Evolutionary conservation across 2,113 vertebrate genomes (phyloP).

Genomic region (Illadopsis cleaveri): DNA sequence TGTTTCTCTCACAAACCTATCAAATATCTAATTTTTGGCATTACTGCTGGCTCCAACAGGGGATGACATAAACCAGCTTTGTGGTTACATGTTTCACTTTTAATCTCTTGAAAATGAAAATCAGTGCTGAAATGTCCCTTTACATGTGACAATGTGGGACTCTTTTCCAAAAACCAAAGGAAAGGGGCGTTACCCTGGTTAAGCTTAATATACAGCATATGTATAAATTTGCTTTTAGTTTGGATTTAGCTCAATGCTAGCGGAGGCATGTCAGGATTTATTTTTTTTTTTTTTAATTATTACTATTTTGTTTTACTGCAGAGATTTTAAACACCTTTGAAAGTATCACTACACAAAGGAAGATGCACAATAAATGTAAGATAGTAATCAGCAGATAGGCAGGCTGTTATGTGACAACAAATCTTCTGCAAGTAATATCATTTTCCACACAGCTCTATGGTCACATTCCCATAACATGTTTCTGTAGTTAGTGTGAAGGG

Average conservation of each 20-base stretch:
- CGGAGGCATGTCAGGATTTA: conserved; percentile 28
- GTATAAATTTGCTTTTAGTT: conserved; percentile 66
- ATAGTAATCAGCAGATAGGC: conserved; percentile 19
- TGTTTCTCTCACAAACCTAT: conserved; percentile 90
- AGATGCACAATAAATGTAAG: background rate
- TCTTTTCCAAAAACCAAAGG: conserved; percentile 73
- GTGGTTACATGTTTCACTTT: conserved; percentile 88
- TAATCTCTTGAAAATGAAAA: conserved; percentile 85
- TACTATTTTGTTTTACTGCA: conserved; percentile 3
- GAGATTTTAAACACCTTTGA: conserved; percentile 30
- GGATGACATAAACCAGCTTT: conserved; percentile 92
- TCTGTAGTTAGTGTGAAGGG: conserved; percentile 65
- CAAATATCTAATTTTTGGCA: conserved; percentile 92
- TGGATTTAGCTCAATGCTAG: conserved; percentile 28
- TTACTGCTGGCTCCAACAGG: conserved; percentile 80
- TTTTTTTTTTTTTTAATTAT: background rate
- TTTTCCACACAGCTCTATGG: conserved; percentile 53
- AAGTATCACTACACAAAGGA: conserved; percentile 10
- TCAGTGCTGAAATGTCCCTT: conserved; percentile 80
- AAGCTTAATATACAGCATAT: conserved; percentile 75
- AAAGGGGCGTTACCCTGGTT: conserved; percentile 72
- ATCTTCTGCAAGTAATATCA: conserved; percentile 58
- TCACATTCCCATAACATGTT: conserved; percentile 55
- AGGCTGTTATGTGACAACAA: conserved; percentile 38
- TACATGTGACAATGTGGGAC: conserved; percentile 78